Conservation (phyloP, 2,113 vertebrate species). For the Cichladusa arquata region DNA sequence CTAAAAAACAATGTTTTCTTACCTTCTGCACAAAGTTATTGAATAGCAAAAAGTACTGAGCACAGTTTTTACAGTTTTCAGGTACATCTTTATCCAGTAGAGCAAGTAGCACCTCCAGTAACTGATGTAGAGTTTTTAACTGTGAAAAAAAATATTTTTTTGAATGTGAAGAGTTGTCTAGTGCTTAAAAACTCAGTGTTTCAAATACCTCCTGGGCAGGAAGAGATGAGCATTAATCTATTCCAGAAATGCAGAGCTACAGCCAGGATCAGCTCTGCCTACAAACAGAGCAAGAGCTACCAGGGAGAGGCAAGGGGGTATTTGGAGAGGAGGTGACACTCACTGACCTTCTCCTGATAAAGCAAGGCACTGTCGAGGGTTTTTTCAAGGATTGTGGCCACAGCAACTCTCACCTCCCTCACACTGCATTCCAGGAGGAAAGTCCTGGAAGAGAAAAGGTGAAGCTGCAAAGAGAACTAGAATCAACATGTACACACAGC, state of each 20-base stretch:
- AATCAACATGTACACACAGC: not conserved
- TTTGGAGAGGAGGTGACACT: not conserved
- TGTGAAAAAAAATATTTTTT: constrained; percentile 28
- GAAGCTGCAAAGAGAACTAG: constrained; percentile 26
- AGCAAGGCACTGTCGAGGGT: constrained; percentile 93
- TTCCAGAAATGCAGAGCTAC: not conserved
- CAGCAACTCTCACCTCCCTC: constrained; percentile 91
- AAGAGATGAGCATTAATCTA: not conserved
- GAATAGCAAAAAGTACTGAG: constrained; percentile 96
- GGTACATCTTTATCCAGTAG: constrained; percentile 96
- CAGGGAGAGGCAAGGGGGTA: not conserved
- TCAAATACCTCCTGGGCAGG: not conserved
- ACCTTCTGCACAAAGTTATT: constrained; percentile 98
- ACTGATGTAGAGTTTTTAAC: constrained; percentile 83
- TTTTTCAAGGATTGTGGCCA: constrained; percentile 95
- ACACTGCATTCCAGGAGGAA: constrained; percentile 93
- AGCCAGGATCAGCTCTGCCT: not conserved
- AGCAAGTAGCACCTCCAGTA: constrained; percentile 88
- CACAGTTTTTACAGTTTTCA: constrained; percentile 98
- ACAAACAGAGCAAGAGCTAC: not conserved
- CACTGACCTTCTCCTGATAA: constrained; percentile 87
- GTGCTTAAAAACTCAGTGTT: not conserved
- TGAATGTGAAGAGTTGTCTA: not conserved
- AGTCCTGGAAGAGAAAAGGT: constrained; percentile 76
- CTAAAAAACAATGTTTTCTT: not conserved